Conservation (phyloP, 2,888 invertebrate species). For the Macrosiphum euphorbiae region DNA sequence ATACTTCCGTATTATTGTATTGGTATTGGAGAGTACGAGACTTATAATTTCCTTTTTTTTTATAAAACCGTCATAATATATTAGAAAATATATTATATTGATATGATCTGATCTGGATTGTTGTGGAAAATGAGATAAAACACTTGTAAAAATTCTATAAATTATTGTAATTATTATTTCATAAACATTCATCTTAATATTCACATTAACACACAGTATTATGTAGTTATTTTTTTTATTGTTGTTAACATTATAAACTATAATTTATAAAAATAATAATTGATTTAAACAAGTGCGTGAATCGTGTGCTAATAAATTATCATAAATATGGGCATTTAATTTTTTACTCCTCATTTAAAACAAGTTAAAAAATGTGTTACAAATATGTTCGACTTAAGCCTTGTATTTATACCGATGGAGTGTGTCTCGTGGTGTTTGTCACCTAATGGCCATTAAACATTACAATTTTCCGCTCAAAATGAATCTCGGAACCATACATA, state of each 20-base stretch:
- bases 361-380: not conserved
- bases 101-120: not conserved
- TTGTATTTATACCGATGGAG: too few species aligned
- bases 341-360: not conserved
- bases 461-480: too few species aligned
- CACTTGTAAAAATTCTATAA: not conserved
- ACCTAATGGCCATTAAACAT: too few species aligned
- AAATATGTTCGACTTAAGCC: too few species aligned
- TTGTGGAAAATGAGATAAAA: not conserved
- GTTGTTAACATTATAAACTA: not conserved
- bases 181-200: not conserved
- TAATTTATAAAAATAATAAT: not conserved
- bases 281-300: not conserved
- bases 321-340: not conserved
- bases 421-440: too few species aligned
- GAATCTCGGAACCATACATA: too few species aligned
- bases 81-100: not conserved
- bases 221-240: not conserved
- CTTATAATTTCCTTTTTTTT: not conserved
- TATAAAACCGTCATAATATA: not conserved
- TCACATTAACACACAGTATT: not conserved
- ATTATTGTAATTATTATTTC: not conserved
- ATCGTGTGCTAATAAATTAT: not conserved
- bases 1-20: not conserved
- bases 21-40: not conserved